These are phyloP conservation scores for Rhabdornis inornatus DNA, from an alignment of 2,113 vertebrate species.

Conservation along the genomic window DNA sequence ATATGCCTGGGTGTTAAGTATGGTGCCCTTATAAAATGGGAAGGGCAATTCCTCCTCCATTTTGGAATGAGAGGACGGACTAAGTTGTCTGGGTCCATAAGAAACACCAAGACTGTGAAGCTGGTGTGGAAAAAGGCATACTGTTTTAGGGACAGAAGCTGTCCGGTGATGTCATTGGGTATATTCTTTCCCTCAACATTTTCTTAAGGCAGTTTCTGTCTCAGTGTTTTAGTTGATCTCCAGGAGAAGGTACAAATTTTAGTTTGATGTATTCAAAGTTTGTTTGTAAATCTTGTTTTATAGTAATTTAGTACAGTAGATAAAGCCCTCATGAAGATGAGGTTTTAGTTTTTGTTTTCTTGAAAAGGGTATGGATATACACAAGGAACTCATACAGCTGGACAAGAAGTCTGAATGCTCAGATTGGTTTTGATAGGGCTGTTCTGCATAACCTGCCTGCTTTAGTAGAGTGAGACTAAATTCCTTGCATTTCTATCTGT, in stretches of 20 bases:
- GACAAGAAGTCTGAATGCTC: not conserved
- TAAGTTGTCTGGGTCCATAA: not conserved
- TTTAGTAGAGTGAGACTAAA: not conserved
- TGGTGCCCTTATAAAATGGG: not conserved
- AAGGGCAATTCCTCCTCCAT: not conserved
- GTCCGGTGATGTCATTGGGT: not conserved
- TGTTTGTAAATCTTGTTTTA: not conserved
- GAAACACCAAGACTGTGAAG: not conserved
- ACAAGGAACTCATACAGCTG: not conserved
- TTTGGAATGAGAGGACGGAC: not conserved
- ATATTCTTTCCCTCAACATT: not conserved
- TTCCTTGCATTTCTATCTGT: not conserved
- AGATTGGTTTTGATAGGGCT: not conserved
- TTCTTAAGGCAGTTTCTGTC: not conserved
- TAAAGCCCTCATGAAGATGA: not conserved
- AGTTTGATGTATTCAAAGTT: not conserved
- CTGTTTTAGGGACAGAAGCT: not conserved
- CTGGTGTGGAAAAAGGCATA: not conserved
- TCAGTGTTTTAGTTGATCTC: not conserved
- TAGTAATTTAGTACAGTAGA: not conserved
- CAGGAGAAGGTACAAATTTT: not conserved
- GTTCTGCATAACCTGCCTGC: not conserved
- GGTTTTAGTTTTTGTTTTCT: not conserved
- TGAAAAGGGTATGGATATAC: not conserved
- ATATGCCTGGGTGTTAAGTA: not conserved